Base-by-base conservation (phyloP, 1,140 invertebrate genomes). In the Drosophila lowei region DNA sequence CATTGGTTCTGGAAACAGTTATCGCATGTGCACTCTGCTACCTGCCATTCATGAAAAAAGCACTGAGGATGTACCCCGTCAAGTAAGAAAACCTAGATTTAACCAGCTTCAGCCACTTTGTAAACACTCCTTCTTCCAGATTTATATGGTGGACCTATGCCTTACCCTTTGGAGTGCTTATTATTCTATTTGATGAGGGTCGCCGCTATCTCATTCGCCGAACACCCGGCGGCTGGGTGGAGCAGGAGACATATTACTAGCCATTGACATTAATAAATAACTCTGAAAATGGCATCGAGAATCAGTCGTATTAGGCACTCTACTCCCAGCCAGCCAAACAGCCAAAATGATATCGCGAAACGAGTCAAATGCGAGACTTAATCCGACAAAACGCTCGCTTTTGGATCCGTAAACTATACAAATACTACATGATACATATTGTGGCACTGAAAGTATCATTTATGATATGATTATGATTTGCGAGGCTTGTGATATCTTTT, bases 191-290 rank as follows among this genome's bases (percentile, higher is more conserved):
- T 80, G 97, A 98, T 90, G 94, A 98, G 92, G 76, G 93, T 11
- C 93, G 96, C 64, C 94, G 95, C 72, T 94, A 93, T 67, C 92
- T 94, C 55, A 92, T 97, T 42, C 92, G 96, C 72, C 91, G 91
- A 44, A 93, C 92, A 84, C 95, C 95, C 43, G 94, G 94, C 30
- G 95, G 96, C 41, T 96, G 95, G 92, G 93, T 97, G 18, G 95
- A 96, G 81, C 90, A 92, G 56, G 96, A 97, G 91, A 97, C 96
- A 44, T 97, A 97, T 89, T 97, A 96, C 91, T 97, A 93, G 60
- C 1, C 6, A 21, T 50, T 49, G 4, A 3, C n/a, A 23, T 34
- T 13, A 52, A 52, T 34, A 52, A 52, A 52, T 38, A 38, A 30
- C 28, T 28, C 6, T 28, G 28, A 1, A 5, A 25, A 25, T 25